These are phyloP conservation scores for Tachycineta bicolor DNA, from an alignment of 2,113 vertebrate species.

Conservation along the genomic window DNA sequence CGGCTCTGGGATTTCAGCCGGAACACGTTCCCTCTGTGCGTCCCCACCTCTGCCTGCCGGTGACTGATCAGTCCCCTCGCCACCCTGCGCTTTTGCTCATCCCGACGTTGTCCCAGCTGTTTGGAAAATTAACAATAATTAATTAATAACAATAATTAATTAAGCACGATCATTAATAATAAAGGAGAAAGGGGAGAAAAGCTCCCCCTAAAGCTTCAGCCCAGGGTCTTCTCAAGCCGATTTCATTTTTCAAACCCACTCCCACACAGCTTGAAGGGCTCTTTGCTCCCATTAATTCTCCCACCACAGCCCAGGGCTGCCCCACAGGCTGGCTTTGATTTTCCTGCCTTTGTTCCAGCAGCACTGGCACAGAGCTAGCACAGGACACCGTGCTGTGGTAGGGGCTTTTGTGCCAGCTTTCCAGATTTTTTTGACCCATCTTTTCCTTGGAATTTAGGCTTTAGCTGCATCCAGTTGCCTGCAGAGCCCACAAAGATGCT, in stretches of 20 bases:
- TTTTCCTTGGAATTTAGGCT: slow-evolving; percentile 40
- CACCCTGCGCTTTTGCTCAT: neutral
- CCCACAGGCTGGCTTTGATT: slow-evolving; percentile 38
- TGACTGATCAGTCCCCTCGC: neutral
- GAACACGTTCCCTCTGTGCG: neutral
- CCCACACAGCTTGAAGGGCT: neutral
- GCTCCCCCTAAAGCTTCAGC: slow-evolving; percentile 38
- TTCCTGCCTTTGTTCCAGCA: slow-evolving; percentile 18
- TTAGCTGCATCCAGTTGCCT: neutral
- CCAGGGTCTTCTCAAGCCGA: neutral
- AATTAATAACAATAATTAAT: slow-evolving; percentile 62
- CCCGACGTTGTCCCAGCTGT: neutral
- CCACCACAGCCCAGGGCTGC: neutral
- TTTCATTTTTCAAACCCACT: slow-evolving; percentile 1
- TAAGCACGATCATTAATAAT: slow-evolving; percentile 66
- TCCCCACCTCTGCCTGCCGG: fast-evolving
- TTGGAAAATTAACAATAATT: slow-evolving; percentile 63
- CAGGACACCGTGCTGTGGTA: neutral
- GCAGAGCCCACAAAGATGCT: neutral
- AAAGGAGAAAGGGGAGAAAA: neutral
- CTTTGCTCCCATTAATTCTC: slow-evolving; percentile 14
- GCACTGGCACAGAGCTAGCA: neutral
- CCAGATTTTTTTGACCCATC: slow-evolving; percentile 47
- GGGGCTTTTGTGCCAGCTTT: neutral
- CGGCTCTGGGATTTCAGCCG: neutral